Evolutionary conservation across 2,113 vertebrate species (phyloP), one percentile per base, ranked within the genome.

Genomic region (Ctenodactylus gundi): DNA sequence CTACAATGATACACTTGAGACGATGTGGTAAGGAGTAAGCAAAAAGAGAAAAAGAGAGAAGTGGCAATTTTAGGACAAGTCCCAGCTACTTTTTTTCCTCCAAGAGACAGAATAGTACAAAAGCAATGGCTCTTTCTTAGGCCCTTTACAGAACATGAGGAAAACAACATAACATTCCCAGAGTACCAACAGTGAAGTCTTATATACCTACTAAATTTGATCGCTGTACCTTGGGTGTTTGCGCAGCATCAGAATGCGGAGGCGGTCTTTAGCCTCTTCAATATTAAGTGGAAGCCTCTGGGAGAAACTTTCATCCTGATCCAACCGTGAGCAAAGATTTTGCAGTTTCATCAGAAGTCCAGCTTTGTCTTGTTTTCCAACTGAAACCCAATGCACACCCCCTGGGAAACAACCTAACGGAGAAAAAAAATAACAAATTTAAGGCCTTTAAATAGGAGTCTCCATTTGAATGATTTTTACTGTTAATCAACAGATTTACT

Each of bases 241-340:
- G 82, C 97, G 99, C 44, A 99, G 97, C 97, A 99, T 98, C 82
- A 99, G 98, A 94, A 99, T 97, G 78, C 99, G 99, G 60, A 99
- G 98, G 44, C 99, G 99, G 92, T 99, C 99, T 97, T 99, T 99
- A 95, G 99, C 99, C 95, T 99, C 99, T 81, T 99, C 99, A 58
- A 99, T 98, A 83, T 99, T 99, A 96, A 98, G 98, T 17, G 99
- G 99, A 20, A 98, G 97, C 41, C 99, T 98, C 41, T 98, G 98
- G 70, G 98, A 97, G 64, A 97, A 95, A 67, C 98, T 97, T 31
- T 97, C 97, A 51, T 99, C 99, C 67, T 99, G 98, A 90, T 99
- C 99, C 98, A 99, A 96, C 21, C 99, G 99, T 65, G 99, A 98
- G 58, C 99, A 99, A 91, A 99, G 97, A 83, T 99, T 99, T 96